Evolutionary conservation across 2,113 vertebrate species (phyloP).

Genomic region (Pelodiscus sinensis): DNA sequence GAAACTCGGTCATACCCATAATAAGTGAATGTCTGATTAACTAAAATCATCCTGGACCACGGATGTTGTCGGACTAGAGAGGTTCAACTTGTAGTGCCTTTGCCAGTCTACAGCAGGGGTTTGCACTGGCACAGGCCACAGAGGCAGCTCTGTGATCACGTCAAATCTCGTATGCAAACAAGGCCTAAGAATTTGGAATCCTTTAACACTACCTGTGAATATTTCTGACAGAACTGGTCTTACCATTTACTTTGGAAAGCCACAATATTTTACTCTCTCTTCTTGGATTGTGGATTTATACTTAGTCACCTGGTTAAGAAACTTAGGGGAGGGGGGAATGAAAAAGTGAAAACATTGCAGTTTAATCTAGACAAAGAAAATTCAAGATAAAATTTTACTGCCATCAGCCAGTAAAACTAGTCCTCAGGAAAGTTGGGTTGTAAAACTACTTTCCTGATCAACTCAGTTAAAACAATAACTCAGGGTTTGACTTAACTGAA

Average conservation of each 20-base stretch:
- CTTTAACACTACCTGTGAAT: accelerated
- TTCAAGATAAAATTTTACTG: neutral
- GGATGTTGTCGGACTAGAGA: too few species aligned
- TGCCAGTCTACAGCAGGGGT: neutral
- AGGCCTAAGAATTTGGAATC: too few species aligned
- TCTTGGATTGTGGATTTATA: neutral
- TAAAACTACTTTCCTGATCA: conserved; percentile 18
- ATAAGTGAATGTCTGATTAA: too few species aligned
- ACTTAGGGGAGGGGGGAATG: neutral
- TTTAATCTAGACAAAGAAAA: neutral
- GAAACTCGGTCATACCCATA: too few species aligned
- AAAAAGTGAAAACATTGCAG: neutral
- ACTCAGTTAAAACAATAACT: conserved; percentile 13
- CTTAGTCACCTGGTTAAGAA: neutral
- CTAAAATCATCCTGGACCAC: too few species aligned
- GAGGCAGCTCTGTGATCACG: neutral
- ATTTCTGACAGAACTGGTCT: neutral
- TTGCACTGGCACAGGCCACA: neutral
- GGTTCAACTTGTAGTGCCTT: neutral
- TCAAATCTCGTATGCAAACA: neutral
- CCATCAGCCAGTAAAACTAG: neutral
- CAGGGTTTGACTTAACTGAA: conserved; percentile 13
- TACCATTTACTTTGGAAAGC: neutral
- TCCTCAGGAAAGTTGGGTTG: conserved; percentile 21
- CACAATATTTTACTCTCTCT: neutral